Evolutionary conservation across 2,797 vertebrate genomes (phyloP), one percentile per base, ranked within the genome.

Genomic region (Pelochelys cantorii): DNA sequence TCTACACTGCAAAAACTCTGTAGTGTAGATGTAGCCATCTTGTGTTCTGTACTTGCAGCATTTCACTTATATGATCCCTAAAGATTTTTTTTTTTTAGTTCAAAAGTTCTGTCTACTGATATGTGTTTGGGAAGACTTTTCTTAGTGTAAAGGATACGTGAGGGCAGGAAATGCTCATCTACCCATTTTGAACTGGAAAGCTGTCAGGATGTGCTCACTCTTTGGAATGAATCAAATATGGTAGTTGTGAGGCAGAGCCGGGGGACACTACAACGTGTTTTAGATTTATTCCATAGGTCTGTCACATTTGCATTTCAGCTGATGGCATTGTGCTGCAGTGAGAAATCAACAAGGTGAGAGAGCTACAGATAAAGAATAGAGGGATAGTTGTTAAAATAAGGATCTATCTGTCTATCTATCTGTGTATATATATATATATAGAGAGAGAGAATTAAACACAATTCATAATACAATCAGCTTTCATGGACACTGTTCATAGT

Each of bases 171-270:
- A 54, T 75, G 31, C 42, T 82, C 57, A 62, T 6, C 29, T 12
- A 14, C 42, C 37, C 4, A 12, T 83, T 57, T 52, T 62, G 81
- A 74, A 75, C 52, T 90, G 52, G 65, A 84, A 87, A 57, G 31
- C 59, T 90, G 48, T 86, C 86, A 81, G 83, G 53, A 92, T 86
- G 92, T 93, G 5, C 17, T 94, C 1, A 15, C n/a, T 71, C 85
- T 86, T 79, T 29, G 3, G 15, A 84, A 55, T 85, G 71, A 89
- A 95, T 60, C 83, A 79, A 82, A 85, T 34, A 56, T 18, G 52
- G 79, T 91, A 10, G 31, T 3, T 83, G 86, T 78, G n/a, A 93
- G 93, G 31, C 59, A 60, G 52, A 77, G n/a, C 85, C 77, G 57
- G 37, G 3, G 75, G n/a, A 84, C 20, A 1, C 54, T 18, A 81